Percentiles rank a stretch among this genome's conserved stretches.
These are phyloP conservation scores for Caenorhabditis angaria DNA, from an alignment of 2,888 invertebrate genomes.

Conservation along the genomic window DNA sequence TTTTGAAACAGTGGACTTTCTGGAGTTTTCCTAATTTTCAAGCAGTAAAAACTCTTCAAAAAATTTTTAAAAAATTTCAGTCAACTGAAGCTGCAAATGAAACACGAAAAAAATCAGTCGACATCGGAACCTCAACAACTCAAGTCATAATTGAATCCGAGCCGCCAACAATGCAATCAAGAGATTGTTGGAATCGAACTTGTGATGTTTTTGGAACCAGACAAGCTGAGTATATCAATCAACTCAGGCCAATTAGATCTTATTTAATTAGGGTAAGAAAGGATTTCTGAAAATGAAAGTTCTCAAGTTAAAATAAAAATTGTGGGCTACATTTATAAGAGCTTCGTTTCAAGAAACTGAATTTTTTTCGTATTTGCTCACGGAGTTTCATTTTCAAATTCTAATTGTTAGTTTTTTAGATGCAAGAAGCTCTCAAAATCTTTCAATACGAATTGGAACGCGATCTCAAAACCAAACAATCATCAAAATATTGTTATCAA, in stretches of 20 bases:
- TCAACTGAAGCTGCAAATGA: neutral
- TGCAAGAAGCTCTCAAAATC: conserved; percentile 44
- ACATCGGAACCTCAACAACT: conserved; percentile 32
- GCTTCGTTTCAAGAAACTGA: no score
- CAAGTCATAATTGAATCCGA: conserved; percentile 35
- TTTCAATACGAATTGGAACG: conserved; percentile 51
- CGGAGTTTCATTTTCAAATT: no score
- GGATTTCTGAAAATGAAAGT: neutral
- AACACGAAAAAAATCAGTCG: conserved; percentile 21
- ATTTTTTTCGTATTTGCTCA: no score
- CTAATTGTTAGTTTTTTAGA: conserved; percentile 17
- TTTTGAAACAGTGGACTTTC: no score
- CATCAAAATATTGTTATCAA: conserved; percentile 23
- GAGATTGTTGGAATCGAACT: conserved; percentile 46
- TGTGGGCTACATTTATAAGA: no score
- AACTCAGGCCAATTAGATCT: conserved; percentile 47
- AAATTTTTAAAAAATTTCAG: neutral
- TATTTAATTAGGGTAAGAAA: conserved; percentile 38
- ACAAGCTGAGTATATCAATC: conserved; percentile 50
- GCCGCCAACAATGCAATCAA: conserved; percentile 15
- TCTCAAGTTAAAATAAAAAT: no score
- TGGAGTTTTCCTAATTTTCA: no score
- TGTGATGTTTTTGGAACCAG: conserved; percentile 59
- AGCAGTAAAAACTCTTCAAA: no score
- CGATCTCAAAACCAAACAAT: conserved; percentile 27